Base-by-base conservation (phyloP, 23 tunicate species). In the Phallusia fumigata region DNA sequence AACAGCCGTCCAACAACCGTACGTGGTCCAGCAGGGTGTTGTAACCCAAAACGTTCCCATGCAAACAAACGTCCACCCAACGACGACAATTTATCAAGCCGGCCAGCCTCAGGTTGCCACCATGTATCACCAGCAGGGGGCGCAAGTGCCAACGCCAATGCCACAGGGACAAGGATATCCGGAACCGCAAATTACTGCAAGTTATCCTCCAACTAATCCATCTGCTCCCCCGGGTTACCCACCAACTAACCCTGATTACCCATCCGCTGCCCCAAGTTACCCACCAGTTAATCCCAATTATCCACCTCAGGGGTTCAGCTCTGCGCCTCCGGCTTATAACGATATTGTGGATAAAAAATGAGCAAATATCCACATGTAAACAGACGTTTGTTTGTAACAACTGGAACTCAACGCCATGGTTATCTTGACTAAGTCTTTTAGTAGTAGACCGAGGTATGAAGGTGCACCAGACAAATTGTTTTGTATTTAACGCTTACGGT, bases 11-110 rank as follows among this genome's bases (percentile, higher is more conserved):
- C 69, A 58, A 13, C 69, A 58, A 24, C 69, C 26, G 15, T 58
- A 58, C 16, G 69, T 58, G 69, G 69, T 58, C 28, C 69, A 58
- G 16, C 69, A 58, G 13, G 69, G 69, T 3, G 28, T 1, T 58
- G 28, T 24, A 58, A 13, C 69, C 28, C 69, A 58, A 16, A 22
- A 58, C 69, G 69, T 58, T 22, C 8, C 11, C 69, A 58, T 58
- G 69, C 69, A 58, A 24, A 58, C 69, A 11, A 58, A 58, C 69
- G 28, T 58, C 69, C 69, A 58, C 28, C 69, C 69, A 3, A 58
- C 69, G 69, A 58, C 69, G 15, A 58, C 69, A 6, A 24, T 58
- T 58, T 58, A 58, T 13, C 69, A 58, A 58, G 69, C 69, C 13
- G 69, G 69, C 3, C 69, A 58, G 13, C 69, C 69, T 11, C 69